Percentiles rank a stretch among this genome's conserved stretches.
phyloP scores from a whole-genome alignment of 2,888 invertebrate species.

The Dryobotodes eremita region DNA sequence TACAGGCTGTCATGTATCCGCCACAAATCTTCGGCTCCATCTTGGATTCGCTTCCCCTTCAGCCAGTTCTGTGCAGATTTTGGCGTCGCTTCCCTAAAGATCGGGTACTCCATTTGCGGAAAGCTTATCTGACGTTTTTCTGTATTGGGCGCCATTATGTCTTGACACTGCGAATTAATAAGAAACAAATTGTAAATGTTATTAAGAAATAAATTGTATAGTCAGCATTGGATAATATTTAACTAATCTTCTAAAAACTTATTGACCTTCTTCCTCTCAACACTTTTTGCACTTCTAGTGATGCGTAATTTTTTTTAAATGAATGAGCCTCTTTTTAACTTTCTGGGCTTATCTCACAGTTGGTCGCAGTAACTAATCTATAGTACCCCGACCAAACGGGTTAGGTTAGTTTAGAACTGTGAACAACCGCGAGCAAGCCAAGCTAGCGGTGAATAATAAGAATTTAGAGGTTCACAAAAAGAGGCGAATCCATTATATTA shows the following conservation, averaged over 20 bases:
- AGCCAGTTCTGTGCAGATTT: constrained; percentile 91
- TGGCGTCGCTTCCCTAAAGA: constrained; percentile 82
- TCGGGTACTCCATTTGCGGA: constrained; percentile 88
- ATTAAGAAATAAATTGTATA: background rate
- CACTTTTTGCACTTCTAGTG: background rate
- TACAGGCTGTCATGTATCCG: constrained; percentile 95
- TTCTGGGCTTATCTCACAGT: background rate
- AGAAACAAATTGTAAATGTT: background rate
- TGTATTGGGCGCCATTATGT: constrained; percentile 77
- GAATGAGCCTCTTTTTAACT: background rate
- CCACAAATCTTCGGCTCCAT: constrained; percentile 95
- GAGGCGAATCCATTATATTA: background rate
- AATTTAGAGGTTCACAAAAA: background rate
- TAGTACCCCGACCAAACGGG: background rate
- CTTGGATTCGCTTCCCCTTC: constrained; percentile 92
- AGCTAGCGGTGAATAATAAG: background rate
- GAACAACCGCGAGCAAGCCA: background rate
- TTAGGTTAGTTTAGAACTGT: background rate
- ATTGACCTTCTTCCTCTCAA: background rate
- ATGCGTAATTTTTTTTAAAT: background rate
- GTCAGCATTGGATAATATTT: background rate
- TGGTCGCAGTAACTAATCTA: background rate
- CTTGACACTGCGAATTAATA: constrained; percentile 33
- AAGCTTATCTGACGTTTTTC: constrained; percentile 84
- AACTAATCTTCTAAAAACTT: background rate